Evolutionary conservation across 1,140 invertebrate genomes (phyloP).

Genomic region (Linepithema humile): DNA sequence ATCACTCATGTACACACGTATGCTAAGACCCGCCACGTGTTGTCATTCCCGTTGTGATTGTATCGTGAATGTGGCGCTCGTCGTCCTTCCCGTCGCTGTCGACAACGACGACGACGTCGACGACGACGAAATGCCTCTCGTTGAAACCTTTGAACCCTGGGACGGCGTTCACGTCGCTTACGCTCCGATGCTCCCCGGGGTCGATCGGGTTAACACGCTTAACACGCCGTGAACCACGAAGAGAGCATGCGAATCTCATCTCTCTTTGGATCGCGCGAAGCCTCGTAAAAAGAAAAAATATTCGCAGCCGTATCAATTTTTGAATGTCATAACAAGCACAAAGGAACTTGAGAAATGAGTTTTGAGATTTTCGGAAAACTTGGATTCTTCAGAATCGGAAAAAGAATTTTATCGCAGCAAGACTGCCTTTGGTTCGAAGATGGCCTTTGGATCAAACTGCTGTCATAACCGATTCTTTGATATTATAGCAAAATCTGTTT

Average conservation of each 20-base stretch:
- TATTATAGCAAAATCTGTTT: neutral
- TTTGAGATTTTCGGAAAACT: neutral
- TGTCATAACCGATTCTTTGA: neutral
- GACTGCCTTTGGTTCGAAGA: too few species aligned
- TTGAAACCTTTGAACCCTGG: conserved; percentile 26
- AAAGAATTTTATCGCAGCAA: too few species aligned
- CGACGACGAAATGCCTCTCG: conserved; percentile 11
- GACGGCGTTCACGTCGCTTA: conserved; percentile 4
- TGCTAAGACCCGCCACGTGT: neutral
- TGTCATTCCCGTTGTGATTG: conserved; percentile 27
- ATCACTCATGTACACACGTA: neutral
- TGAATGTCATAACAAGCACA: neutral
- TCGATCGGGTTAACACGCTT: conserved; percentile 37
- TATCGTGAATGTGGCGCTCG: neutral
- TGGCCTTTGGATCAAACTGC: too few species aligned
- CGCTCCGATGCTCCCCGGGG: neutral
- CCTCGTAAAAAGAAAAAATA: neutral
- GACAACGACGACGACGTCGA: neutral
- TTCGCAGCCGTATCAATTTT: neutral
- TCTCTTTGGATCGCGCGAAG: too few species aligned
- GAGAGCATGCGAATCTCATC: conserved; percentile 11
- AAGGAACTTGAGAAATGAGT: neutral
- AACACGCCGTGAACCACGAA: neutral
- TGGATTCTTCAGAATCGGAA: neutral
- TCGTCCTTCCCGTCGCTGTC: neutral